Base-by-base conservation (phyloP, 1,140 invertebrate genomes). In the Spodoptera frugiperda region DNA sequence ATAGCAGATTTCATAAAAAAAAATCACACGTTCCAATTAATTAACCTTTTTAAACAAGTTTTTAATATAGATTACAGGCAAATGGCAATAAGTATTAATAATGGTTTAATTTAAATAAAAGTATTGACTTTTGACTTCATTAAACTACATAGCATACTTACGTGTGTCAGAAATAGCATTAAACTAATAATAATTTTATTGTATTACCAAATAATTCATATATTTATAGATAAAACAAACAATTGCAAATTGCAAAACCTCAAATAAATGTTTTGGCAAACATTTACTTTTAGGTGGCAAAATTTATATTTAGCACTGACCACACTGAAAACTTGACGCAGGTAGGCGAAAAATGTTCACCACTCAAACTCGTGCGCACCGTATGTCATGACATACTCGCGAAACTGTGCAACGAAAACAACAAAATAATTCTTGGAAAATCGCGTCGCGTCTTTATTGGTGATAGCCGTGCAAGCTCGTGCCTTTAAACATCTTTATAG, bases 281-380 rank as follows among this genome's bases (percentile, higher is more conserved):
- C 39, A 17, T 2, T 10, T 14, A 15, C 10, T 8, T 39, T 21
- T 17, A 3, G 33, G 59, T 19, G 59, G 59, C 33, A 55, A 14
- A 44, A 19, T 63, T 39, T 63, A 44, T 63, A 44, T 61, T 61
- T 44, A 12, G 15, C 15, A 6, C 33, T 39, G 33, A 39, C 33
- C 33, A 44, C 9, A 5, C 15, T 63, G 33, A 33, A n/a, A 61
- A 61, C 57, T 11, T 33, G 1, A 30, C 33, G n/a, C 57, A 61
- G 57, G 57, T 61, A 44, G 30, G 33, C 59, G 17, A 25, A 30
- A n/a, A 55, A 30, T 10, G 33, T 44, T 19, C 59, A 44, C 17
- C 59, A 63, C 59, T 63, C 17, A 33, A 11, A 63, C 59, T 63
- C 59, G 59, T 63, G 59, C 59, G 59, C 59, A 63, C 33, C 33